These are phyloP conservation scores for Nicator chloris DNA, from an alignment of 2,113 vertebrate species.

Conservation along the genomic window DNA sequence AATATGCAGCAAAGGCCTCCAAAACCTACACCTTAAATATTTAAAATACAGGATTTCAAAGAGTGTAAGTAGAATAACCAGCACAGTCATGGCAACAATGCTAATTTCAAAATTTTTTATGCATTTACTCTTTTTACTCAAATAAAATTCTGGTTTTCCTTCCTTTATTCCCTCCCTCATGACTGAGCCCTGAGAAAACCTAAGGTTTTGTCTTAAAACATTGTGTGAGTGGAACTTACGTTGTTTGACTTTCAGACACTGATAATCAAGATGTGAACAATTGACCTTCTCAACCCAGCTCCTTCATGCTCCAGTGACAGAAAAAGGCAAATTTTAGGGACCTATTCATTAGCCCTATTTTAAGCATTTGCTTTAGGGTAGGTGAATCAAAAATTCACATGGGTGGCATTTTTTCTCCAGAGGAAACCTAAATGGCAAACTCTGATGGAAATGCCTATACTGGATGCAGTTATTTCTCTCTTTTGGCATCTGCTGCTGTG, in stretches of 20 bases:
- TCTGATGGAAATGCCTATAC: background rate
- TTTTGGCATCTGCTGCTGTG: background rate
- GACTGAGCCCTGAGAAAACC: background rate
- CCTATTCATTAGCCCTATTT: constrained; percentile 1
- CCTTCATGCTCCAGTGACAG: background rate
- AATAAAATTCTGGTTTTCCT: background rate
- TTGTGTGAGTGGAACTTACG: background rate
- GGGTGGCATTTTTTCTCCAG: background rate
- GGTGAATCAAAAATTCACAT: background rate
- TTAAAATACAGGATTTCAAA: background rate
- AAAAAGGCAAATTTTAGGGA: background rate
- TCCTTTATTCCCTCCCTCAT: background rate
- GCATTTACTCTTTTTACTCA: background rate
- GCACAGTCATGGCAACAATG: background rate
- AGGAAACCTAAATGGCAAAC: background rate
- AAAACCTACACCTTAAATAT: background rate
- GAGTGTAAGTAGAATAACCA: background rate
- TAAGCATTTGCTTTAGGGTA: constrained; percentile 8
- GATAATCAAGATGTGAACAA: background rate
- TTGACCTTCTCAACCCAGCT: background rate
- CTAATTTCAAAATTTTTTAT: background rate
- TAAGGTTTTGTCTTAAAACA: background rate
- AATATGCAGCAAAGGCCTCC: background rate
- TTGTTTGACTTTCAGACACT: background rate
- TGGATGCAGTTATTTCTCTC: background rate